These are phyloP conservation scores for Dioctria rufipes DNA, from an alignment of 2,888 invertebrate species.

Conservation along the genomic window DNA sequence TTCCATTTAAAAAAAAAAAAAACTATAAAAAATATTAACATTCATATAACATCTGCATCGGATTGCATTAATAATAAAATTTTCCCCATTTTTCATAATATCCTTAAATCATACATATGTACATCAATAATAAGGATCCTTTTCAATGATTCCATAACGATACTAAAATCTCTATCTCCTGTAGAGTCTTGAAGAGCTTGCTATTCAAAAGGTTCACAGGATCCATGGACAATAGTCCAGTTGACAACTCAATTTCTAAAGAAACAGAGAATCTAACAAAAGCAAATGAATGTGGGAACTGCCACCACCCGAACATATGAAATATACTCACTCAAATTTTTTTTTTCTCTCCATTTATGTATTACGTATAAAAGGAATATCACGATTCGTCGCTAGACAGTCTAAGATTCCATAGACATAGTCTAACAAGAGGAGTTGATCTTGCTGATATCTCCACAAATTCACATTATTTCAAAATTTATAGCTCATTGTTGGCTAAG, in stretches of 20 bases:
- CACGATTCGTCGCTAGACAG: neutral
- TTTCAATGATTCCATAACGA: neutral
- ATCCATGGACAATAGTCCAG: conserved; percentile 6
- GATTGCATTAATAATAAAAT: no score
- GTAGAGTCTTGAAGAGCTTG: neutral
- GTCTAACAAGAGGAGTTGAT: conserved; percentile 1
- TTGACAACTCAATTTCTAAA: conserved; percentile 42
- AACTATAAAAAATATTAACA: no score
- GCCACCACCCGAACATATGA: neutral
- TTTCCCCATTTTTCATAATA: no score
- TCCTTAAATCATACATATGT: neutral
- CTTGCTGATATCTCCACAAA: conserved; percentile 46
- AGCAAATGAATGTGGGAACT: conserved; percentile 20
- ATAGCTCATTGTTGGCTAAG: conserved; percentile 31
- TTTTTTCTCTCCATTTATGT: no score
- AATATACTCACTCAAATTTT: neutral
- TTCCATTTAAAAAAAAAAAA: no score
- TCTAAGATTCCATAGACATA: conserved; percentile 32
- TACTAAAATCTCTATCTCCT: no score
- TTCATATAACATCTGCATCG: no score
- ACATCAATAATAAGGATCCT: neutral
- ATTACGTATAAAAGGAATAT: neutral
- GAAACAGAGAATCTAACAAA: neutral
- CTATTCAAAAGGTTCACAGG: conserved; percentile 4
- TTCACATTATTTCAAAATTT: conserved; percentile 40